Conservation (phyloP, 2,797 vertebrate genomes). For the Hydrophis major region DNA sequence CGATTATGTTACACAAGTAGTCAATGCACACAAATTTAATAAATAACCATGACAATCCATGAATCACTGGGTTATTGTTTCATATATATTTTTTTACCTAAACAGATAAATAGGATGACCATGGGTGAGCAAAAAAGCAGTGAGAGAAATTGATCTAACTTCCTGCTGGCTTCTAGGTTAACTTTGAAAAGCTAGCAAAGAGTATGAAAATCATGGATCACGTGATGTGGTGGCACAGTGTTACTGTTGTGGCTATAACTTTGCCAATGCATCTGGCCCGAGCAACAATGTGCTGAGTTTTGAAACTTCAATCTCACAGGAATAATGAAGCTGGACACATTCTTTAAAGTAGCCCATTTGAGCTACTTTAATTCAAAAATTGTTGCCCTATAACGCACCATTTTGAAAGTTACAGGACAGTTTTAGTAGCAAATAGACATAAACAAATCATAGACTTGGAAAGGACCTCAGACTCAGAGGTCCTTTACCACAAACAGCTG, state of each 20-base stretch:
- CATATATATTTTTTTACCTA: not conserved
- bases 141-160: not conserved
- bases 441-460: no score
- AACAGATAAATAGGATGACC: not conserved
- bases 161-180: not conserved
- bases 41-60: not conserved
- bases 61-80: not conserved
- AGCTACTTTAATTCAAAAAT: not conserved
- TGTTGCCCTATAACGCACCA: no score
- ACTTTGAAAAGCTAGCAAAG: not conserved
- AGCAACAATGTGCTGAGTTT: not conserved
- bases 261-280: not conserved
- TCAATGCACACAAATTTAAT: not conserved
- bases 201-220: not conserved
- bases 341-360: not conserved
- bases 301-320: not conserved
- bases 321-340: not conserved
- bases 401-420: no score
- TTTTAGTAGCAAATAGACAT: no score
- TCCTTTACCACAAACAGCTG: no score
- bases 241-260: not conserved
- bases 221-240: not conserved
- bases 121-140: not conserved
- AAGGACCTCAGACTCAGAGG: no score
- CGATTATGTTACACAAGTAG: not conserved